Base-by-base conservation (phyloP, 2,888 invertebrate genomes). In the Acholoe squamosa region DNA sequence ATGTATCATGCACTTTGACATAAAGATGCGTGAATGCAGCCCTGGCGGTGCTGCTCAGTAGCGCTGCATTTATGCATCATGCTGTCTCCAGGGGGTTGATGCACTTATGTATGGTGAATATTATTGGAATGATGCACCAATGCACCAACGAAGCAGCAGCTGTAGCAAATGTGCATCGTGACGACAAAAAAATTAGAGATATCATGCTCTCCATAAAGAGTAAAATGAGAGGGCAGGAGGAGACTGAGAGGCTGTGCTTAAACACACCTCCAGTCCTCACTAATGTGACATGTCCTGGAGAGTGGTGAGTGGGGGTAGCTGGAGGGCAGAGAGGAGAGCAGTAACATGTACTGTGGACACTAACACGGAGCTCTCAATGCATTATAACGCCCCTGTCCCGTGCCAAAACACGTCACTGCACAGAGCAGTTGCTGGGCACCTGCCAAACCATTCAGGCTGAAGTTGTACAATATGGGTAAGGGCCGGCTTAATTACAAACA, bases 241-340 rank as follows among this genome's bases (percentile, higher is more conserved):
- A 43, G 43, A 43, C 43, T 43, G 43, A 43, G 43, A 10, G 43
- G 43, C 43, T 7, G 43, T 10, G 10, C 43, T 43, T 43, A 43
- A 43, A 43, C 10, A 43, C 43, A 43, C 14, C 61, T 19, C 61
- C 61, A 61, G n/a, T 19, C 61, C 61, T n/a, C 61, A 61, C 61
- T 61, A 61, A 61, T 61, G 61, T 61, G 61, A 61, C 61, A 61
- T 19, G 61, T n/a, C n/a, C 61, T 19, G 61, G 22, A 12, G 61
- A 61, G 61, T n/a, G 61, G 5, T 61, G 61, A 19, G 61, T 61
- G 61, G 3, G 5, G n/a, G 61, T n/a, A 43, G 43, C 61, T 61
- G 61, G 61, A 61, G 61, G 61, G 61, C 61, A 61, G 61, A 61
- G 61, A 3, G 61, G 61, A 61, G 61, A 61, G 61, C 61, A 61